A percentile compares a stretch with the other conserved stretches of the same genome.
Conservation (phyloP, 2,888 invertebrate genomes). For the Globia sparganii region DNA sequence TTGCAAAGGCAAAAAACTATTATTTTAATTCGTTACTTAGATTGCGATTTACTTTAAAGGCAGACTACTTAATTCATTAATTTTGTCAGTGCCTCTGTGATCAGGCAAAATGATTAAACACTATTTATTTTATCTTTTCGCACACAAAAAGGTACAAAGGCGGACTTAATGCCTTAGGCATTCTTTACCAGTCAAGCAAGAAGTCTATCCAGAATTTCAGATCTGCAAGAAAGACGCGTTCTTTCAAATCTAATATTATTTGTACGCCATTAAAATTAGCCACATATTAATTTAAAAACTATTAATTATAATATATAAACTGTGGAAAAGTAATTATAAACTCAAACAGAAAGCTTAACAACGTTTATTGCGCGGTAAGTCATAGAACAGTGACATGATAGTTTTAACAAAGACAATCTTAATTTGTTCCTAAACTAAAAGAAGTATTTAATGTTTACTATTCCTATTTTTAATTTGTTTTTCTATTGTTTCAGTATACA, state of each 20-base stretch:
- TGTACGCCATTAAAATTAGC: neutral
- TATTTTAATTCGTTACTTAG: neutral
- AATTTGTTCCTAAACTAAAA: too few species aligned
- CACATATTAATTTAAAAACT: neutral
- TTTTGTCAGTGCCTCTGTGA: neutral
- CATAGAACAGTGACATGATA: too few species aligned
- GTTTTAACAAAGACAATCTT: too few species aligned
- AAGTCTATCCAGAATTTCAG: neutral
- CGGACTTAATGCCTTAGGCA: too few species aligned
- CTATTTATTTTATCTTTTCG: too few species aligned
- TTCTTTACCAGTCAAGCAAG: too few species aligned
- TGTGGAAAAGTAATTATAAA: too few species aligned
- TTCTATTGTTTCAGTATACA: constrained; percentile 87
- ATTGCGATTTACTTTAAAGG: neutral
- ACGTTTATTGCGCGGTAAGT: too few species aligned
- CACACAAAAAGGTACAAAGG: too few species aligned
- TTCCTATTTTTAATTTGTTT: too few species aligned
- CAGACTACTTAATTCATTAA: neutral
- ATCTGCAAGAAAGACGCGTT: neutral
- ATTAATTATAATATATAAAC: neutral
- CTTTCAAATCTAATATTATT: neutral
- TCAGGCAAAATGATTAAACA: neutral
- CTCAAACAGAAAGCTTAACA: too few species aligned
- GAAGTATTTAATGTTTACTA: too few species aligned
- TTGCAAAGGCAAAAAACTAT: neutral